Conservation (phyloP, 2,113 vertebrate species). For the Sialia sialis region DNA sequence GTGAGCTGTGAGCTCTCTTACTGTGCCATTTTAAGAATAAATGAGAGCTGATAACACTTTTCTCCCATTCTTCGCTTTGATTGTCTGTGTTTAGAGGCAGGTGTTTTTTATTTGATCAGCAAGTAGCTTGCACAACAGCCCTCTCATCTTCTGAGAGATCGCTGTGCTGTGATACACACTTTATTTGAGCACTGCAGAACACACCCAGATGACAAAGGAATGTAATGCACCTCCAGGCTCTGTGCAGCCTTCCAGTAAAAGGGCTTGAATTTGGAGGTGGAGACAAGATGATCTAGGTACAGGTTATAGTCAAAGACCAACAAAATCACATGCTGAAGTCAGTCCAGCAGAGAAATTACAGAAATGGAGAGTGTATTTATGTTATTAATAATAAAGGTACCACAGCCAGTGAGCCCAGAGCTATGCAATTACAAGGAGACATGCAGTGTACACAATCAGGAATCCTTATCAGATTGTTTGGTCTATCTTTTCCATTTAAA, state of each 20-base stretch:
- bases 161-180: background rate
- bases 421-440: conserved; percentile 36
- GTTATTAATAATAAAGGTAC: conserved; percentile 45
- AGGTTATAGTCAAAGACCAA: background rate
- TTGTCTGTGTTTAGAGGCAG: background rate
- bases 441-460: conserved; percentile 37
- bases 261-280: background rate
- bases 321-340: background rate
- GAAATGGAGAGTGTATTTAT: background rate
- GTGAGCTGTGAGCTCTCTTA: background rate
- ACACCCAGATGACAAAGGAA: background rate
- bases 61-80: background rate
- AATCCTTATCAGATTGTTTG: conserved; percentile 64
- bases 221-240: background rate
- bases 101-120: background rate
- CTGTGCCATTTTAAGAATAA: background rate
- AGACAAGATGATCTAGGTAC: background rate
- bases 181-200: background rate
- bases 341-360: background rate
- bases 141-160: background rate
- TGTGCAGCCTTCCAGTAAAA: background rate
- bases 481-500: conserved; percentile 59
- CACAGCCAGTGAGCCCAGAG: background rate
- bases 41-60: background rate
- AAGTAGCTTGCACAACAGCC: background rate